phyloP scores from a whole-genome alignment of 2,113 vertebrate species.

The Opisthocomus hoazin region DNA sequence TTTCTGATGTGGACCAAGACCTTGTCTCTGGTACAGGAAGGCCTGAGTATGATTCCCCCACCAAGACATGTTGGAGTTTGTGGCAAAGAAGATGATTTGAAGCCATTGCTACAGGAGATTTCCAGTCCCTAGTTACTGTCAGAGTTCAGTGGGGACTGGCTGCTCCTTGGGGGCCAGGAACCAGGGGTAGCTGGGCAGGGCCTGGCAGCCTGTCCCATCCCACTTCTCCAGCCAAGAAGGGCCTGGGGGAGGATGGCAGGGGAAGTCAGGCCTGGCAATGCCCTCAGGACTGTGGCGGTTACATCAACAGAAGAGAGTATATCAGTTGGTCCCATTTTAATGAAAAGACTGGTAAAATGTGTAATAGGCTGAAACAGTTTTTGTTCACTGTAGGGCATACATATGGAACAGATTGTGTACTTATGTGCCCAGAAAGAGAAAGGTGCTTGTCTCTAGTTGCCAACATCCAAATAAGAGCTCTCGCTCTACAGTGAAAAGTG shows the following conservation, averaged over 20 bases:
- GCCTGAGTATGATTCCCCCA: no score
- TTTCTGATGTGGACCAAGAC: not conserved
- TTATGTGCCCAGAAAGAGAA: not conserved
- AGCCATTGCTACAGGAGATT: not conserved
- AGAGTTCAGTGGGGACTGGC: not conserved
- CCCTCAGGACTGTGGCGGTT: not conserved
- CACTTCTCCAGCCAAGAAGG: not conserved
- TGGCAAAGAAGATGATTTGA: not conserved
- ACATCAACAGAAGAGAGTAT: not conserved
- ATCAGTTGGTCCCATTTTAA: not conserved
- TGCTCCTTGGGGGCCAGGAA: not conserved
- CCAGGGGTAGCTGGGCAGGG: accelerated
- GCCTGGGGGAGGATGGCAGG: no score
- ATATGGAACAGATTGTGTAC: not conserved
- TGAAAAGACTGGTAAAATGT: not conserved
- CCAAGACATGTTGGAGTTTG: not conserved
- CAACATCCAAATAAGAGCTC: not conserved
- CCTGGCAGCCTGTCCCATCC: not conserved
- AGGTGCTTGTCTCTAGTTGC: not conserved
- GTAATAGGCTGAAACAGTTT: not conserved
- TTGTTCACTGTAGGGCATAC: not conserved
- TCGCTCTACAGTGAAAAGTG: not conserved
- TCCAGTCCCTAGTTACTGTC: not conserved
- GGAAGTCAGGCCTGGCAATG: no score
- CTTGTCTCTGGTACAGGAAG: not conserved